Evolutionary conservation across 2,797 vertebrate species (phyloP), one percentile per base, ranked within the genome.

Genomic region (Ctenosaura bakeri): DNA sequence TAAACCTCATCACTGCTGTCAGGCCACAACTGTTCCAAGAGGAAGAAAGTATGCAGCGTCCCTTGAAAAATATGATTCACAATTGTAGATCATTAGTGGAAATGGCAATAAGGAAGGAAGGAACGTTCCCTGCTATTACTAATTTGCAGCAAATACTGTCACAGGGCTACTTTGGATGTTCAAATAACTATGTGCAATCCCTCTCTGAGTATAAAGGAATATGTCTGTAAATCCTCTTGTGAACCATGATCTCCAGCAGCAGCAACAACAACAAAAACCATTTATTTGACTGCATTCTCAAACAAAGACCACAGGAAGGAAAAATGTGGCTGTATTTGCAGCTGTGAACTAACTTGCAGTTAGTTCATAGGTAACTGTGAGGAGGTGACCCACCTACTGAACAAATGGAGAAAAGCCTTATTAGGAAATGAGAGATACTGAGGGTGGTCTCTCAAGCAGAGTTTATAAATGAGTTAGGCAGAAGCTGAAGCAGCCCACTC

Each of bases 1-100:
- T 94, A 93, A 94, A 79, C 80, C 91, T 93, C 91, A 83, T 92
- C 94, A 89, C 42, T 93, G 24, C 88, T 95, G 92, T 95, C 84
- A 92, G 88, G 73, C 83, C 79, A 29, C 77, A 92, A 88, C 52
- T 90, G 88, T 71, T 85, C 90, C 87, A 83, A 56, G 22, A 38
- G 89, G 13, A 86, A 93, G 86, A 92, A 93, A 87, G 35, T 6
- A 92, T 69, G 88, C 50, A 86, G 20, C 85, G 56, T 54, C 87
- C 89, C 78, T 82, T 85, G 86, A 84, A 91, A 95, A 95, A 86
- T 77, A 91, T 32, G 89, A 87, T 35, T 93, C 79, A 83, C 3
- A 87, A 35, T 69, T 86, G 91, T 24, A 85, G 79, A 92, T 92
- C 91, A 91, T 91, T 93, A 92, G 91, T 89, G 92, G 90, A 92